These are phyloP conservation scores for Neoniphon sammara DNA, from an alignment of 2,797 vertebrate species.

Conservation along the genomic window DNA sequence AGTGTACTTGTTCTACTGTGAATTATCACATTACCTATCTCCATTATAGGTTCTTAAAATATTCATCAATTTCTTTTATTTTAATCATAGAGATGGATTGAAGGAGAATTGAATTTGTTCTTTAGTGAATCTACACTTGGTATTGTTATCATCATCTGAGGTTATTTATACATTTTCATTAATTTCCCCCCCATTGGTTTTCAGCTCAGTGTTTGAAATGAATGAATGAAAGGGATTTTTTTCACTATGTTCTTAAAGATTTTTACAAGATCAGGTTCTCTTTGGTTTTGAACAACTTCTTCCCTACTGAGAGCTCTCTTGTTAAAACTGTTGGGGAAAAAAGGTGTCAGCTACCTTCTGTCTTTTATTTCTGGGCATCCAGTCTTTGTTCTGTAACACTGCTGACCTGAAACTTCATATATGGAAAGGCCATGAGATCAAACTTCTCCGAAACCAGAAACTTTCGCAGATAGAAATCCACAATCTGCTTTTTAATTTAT, in stretches of 20 bases:
- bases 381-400: too few species aligned
- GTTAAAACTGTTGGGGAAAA: conserved; percentile 41
- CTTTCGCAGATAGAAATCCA: too few species aligned
- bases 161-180: conserved; percentile 15
- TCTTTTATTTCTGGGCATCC: background rate
- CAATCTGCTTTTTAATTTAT: too few species aligned
- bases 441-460: too few species aligned
- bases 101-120: conserved; percentile 1
- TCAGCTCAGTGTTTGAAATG: conserved; percentile 30
- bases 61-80: conserved; percentile 13
- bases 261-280: conserved; percentile 36
- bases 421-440: too few species aligned
- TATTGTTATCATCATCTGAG: background rate
- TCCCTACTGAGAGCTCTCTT: conserved; percentile 29
- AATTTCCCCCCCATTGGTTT: conserved; percentile 15
- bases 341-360: too few species aligned
- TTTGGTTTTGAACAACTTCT: conserved; percentile 33
- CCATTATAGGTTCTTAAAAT: conserved; percentile 8
- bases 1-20: conserved; percentile 19
- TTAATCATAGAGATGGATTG: conserved; percentile 5
- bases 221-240: conserved; percentile 23
- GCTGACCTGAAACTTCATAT: too few species aligned
- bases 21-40: conserved; percentile 1
- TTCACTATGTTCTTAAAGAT: conserved; percentile 42
- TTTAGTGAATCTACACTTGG: background rate